Conservation (phyloP, 2,113 vertebrate genomes). For the Ciconia stormi region DNA sequence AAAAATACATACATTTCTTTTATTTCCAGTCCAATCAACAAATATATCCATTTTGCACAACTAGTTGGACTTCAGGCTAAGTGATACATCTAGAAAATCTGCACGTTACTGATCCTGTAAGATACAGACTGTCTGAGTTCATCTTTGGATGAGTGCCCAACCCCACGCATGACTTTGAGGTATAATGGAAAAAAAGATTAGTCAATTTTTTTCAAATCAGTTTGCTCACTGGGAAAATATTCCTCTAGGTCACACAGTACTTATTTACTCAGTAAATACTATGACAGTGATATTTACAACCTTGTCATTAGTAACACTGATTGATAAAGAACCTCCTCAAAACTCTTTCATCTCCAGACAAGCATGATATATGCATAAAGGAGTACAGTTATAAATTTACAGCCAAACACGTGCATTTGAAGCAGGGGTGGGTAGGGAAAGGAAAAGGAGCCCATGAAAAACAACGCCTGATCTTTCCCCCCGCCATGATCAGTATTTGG, state of each 20-base stretch:
- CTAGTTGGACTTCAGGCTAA: not conserved
- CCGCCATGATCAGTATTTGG: not conserved
- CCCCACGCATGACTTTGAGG: not conserved
- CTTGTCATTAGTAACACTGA: not conserved
- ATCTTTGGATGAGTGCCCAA: not conserved
- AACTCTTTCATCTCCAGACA: constrained; percentile 26
- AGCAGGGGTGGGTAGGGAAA: not conserved
- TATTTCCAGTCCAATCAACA: not conserved
- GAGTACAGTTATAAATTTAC: not conserved
- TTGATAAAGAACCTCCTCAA: constrained; percentile 35
- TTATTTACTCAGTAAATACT: constrained; percentile 24
- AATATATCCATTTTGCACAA: not conserved
- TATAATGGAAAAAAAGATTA: not conserved
- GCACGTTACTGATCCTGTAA: not conserved
- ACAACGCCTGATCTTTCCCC: not conserved
- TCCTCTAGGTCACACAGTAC: constrained; percentile 11
- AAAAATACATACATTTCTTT: not conserved
- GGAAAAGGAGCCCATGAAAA: not conserved
- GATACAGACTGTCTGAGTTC: not conserved
- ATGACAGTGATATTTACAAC: constrained; percentile 21
- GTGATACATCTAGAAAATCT: not conserved
- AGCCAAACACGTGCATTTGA: not conserved
- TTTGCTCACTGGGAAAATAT: constrained; percentile 34
- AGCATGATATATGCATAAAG: not conserved
- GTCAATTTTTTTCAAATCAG: not conserved